Percentiles rank a stretch among this genome's conserved stretches.
Evolutionary conservation across 1,140 invertebrate genomes (phyloP).

Genomic region (Anthonomus grandis): DNA sequence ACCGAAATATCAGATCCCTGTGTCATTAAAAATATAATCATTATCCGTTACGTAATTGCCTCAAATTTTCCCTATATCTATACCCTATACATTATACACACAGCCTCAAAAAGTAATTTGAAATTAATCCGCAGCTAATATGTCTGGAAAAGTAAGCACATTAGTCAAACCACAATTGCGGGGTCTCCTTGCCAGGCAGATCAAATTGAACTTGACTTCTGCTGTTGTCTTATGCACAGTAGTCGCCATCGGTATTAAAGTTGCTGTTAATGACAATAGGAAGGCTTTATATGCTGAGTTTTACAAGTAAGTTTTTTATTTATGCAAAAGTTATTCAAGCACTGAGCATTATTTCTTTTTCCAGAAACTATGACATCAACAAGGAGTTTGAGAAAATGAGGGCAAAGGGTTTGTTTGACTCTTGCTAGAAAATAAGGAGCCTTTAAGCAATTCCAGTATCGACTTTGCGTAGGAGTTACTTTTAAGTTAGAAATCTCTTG

Average conservation of each 20-base stretch:
- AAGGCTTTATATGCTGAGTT: slow-evolving; percentile 64
- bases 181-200: slow-evolving; percentile 54
- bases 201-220: slow-evolving; percentile 56
- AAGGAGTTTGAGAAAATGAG: slow-evolving; percentile 57
- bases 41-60: too few species aligned
- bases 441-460: not conserved
- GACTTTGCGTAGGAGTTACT: slow-evolving; percentile 2
- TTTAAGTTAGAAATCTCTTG: slow-evolving; percentile 3
- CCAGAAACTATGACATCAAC: slow-evolving; percentile 56
- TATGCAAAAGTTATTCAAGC: not conserved
- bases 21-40: too few species aligned
- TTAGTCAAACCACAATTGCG: slow-evolving; percentile 54
- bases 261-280: slow-evolving; percentile 52
- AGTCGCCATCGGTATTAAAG: slow-evolving; percentile 51
- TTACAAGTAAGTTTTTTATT: slow-evolving; percentile 55
- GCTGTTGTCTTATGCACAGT: slow-evolving; percentile 48
- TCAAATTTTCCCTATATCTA: too few species aligned
- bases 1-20: too few species aligned
- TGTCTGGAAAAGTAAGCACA: slow-evolving; percentile 35
- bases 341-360: slow-evolving; percentile 28
- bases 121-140: too few species aligned
- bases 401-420: slow-evolving; percentile 56
- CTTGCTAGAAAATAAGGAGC: slow-evolving; percentile 46
- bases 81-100: too few species aligned
- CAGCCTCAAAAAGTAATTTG: too few species aligned